Conservation (phyloP, 2,888 invertebrate genomes). For the Globia sparganii region DNA sequence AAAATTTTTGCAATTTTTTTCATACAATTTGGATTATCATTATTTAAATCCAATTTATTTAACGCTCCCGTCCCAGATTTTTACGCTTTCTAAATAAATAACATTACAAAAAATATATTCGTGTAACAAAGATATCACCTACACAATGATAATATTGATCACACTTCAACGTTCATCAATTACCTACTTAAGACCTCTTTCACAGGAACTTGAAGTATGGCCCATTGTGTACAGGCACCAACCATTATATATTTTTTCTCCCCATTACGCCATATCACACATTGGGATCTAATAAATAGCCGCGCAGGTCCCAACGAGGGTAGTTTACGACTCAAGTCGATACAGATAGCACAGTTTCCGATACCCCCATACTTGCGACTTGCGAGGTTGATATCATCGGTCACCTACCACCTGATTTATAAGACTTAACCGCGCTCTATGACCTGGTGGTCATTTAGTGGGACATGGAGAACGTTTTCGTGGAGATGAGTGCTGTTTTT, state of each 20-base stretch:
- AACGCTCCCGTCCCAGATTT: not conserved
- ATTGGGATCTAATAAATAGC: conserved; percentile 59
- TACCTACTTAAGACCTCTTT: conserved; percentile 39
- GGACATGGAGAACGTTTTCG: conserved; percentile 1
- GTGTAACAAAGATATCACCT: not conserved
- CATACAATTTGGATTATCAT: not conserved
- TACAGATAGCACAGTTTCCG: conserved; percentile 63
- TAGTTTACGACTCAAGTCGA: conserved; percentile 59
- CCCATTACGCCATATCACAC: conserved; percentile 60
- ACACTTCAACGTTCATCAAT: conserved; percentile 46
- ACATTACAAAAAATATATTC: not conserved
- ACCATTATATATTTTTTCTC: conserved; percentile 59
- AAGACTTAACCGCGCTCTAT: conserved; percentile 43
- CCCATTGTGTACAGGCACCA: conserved; percentile 51
- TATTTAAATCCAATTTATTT: not conserved
- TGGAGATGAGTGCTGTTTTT: conserved; percentile 1
- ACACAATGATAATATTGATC: conserved; percentile 19
- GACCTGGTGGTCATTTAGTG: conserved; percentile 45
- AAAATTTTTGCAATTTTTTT: not conserved
- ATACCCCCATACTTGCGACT: conserved; percentile 52
- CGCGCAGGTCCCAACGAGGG: conserved; percentile 47
- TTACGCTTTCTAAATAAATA: not conserved
- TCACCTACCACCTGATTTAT: conserved; percentile 60
- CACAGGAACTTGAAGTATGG: conserved; percentile 46
- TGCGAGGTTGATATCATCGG: conserved; percentile 55